Conservation (phyloP, 2,113 vertebrate genomes). For the Nipponia nippon region DNA sequence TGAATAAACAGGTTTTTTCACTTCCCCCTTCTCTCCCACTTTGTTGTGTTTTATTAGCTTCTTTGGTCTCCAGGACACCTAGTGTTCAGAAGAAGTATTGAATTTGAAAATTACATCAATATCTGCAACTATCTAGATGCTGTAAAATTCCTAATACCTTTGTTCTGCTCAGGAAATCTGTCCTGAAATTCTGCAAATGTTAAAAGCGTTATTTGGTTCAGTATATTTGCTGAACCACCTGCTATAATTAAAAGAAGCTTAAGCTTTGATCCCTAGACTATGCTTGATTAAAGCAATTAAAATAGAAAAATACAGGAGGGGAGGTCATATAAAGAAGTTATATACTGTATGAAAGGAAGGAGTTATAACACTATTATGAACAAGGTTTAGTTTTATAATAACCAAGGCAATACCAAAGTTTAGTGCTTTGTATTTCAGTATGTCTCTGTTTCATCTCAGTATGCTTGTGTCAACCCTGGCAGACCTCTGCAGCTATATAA, state of each 20-base stretch:
- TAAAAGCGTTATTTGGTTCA: not conserved
- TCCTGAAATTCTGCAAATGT: not conserved
- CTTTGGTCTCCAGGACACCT: not conserved
- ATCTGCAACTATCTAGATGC: not conserved
- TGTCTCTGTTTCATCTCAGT: not conserved
- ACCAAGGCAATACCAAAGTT: not conserved
- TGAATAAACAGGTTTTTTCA: not conserved
- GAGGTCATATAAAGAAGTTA: not conserved
- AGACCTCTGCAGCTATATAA: not conserved
- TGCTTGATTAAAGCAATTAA: constrained; percentile 61
- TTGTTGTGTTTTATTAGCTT: not conserved
- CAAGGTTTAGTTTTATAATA: not conserved
- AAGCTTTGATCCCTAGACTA: not conserved
- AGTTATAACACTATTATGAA: not conserved
- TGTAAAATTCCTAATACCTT: not conserved
- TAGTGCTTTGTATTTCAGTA: not conserved
- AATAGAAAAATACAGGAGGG: not conserved
- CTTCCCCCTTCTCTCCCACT: not conserved
- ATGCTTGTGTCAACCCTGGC: not conserved
- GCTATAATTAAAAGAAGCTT: not conserved
- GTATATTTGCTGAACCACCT: constrained; percentile 14
- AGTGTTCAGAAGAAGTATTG: not conserved
- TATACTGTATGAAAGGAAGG: not conserved
- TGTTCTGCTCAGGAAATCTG: not conserved
- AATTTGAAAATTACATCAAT: not conserved